phyloP scores from a whole-genome alignment of 2,888 invertebrate species.

The Sinelater perroti region DNA sequence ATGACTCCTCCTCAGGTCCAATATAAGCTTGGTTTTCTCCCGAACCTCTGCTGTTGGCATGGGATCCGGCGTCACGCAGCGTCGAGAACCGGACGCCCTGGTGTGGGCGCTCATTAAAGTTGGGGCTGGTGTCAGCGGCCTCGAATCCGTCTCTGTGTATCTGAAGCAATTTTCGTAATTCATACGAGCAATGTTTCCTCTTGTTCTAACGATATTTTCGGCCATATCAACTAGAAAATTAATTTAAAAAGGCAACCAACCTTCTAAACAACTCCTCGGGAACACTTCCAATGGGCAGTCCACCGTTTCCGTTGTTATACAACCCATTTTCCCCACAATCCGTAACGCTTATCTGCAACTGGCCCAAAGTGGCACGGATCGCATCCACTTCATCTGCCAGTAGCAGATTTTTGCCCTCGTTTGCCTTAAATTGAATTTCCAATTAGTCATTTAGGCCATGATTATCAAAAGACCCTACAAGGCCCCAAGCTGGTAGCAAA shows the following conservation, averaged over 20 bases:
- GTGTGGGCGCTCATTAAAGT: constrained; percentile 79
- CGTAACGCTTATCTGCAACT: constrained; percentile 38
- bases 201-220: too few species aligned
- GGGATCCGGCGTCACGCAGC: constrained; percentile 79
- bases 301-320: constrained; percentile 15
- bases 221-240: too few species aligned
- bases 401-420: constrained; percentile 53
- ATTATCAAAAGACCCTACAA: too few species aligned
- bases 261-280: constrained; percentile 79
- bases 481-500: too few species aligned
- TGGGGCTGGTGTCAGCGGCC: constrained; percentile 82
- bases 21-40: constrained; percentile 74
- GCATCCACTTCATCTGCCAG: constrained; percentile 57
- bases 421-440: constrained; percentile 44
- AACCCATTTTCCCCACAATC: constrained; percentile 15
- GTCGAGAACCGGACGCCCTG: constrained; percentile 69
- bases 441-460: too few species aligned
- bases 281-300: constrained; percentile 69
- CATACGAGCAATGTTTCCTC: too few species aligned
- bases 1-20: constrained; percentile 75
- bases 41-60: constrained; percentile 58
- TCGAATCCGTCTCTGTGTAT: constrained; percentile 85
- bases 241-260: constrained; percentile 47
- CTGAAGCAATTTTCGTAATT: too few species aligned
- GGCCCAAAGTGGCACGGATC: constrained; percentile 52